Base-by-base conservation (phyloP, 2,888 invertebrate species). In the Heliconius charithonia region DNA sequence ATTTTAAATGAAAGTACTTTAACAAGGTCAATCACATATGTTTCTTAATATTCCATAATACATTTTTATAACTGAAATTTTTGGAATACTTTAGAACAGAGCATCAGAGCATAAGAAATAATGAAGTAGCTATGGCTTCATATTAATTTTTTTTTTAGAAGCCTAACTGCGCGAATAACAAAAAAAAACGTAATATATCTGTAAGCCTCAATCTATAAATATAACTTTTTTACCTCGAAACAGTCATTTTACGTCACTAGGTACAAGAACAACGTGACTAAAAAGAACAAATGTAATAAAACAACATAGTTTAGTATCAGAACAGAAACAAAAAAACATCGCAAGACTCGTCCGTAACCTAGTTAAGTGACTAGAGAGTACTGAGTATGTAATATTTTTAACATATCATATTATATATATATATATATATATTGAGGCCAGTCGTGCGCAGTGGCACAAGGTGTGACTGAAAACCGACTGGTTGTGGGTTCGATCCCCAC, bases 351-450 rank as follows among this genome's bases (percentile, higher is more conserved):
- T 59, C 63, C 51, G 65, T 41, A 70, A 75, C 70, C 69, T 67
- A 76, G 69, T 80, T 79, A 71, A 70, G 78, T 56, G 78, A 80
- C 41, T 63, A 29, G 29, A 73, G n/a, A 9, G 72, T 32, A 72
- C 3, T 37, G 73, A 73, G 77, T 70, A 75, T 79, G 78, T 76
- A 65, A 77, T 79, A 79, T 77, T 77, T 72, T 74, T 74, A 74
- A 62, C 25, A 45, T 51, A 41, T n/a, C n/a, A n/a, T n/a, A n/a
- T n/a, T 10, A 29, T 29, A 29, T 29, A 7, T 63, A 62, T 25
- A 29, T 29, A 32, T 29, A 7, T 63, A 62, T n/a, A n/a, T n/a
- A n/a, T n/a, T n/a, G n/a, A n/a, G n/a, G n/a, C n/a, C n/a, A n/a
- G n/a, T n/a, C n/a, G n/a, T n/a, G n/a, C n/a, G n/a, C n/a, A n/a